These are phyloP conservation scores for Hybos culiciformis DNA, from an alignment of 2,888 invertebrate species.

Conservation along the genomic window DNA sequence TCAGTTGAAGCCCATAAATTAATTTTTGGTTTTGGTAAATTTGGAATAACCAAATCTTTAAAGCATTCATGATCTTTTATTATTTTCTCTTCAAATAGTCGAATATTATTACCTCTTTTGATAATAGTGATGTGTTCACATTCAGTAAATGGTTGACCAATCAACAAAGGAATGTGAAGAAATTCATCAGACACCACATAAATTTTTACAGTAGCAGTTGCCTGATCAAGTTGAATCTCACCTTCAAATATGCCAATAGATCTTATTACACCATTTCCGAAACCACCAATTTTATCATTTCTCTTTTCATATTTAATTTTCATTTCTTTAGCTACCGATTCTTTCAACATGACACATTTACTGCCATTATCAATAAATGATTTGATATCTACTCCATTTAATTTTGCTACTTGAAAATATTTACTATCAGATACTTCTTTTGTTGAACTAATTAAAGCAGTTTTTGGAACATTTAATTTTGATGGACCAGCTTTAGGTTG, in stretches of 20 bases:
- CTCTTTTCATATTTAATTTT: background rate
- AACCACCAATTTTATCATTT: background rate
- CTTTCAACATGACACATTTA: no score
- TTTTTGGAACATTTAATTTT: slow-evolving; percentile 2
- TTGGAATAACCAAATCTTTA: background rate
- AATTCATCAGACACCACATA: background rate
- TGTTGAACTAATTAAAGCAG: background rate
- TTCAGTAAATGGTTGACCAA: background rate
- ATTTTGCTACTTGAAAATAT: no score
- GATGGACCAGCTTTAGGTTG: slow-evolving; percentile 4
- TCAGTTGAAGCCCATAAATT: background rate
- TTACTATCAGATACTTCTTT: slow-evolving; percentile 1
- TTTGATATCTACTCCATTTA: no score
- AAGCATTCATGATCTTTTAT: background rate
- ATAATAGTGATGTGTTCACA: background rate
- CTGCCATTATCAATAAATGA: no score
- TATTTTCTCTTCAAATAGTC: background rate
- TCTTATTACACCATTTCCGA: background rate
- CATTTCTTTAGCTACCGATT: no score
- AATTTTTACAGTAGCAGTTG: background rate
- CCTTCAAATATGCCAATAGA: background rate
- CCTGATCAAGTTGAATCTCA: background rate
- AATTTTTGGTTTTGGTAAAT: background rate
- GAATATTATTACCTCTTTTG: background rate
- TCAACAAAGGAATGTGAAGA: background rate